phyloP scores from a whole-genome alignment of 2,113 vertebrate species.

The Barnardius zonarius region DNA sequence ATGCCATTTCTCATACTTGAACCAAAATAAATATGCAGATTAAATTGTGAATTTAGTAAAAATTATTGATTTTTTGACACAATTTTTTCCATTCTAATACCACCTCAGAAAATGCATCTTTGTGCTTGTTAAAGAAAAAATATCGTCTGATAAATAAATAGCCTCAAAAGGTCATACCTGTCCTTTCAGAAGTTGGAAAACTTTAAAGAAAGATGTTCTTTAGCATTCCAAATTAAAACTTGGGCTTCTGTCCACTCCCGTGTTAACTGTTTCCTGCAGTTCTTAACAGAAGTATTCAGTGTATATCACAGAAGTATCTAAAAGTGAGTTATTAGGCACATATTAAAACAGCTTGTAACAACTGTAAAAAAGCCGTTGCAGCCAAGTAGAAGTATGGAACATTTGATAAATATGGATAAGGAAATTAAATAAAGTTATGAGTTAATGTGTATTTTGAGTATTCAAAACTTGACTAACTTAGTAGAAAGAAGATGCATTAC shows the following conservation, averaged over 20 bases:
- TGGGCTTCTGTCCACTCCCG: not conserved
- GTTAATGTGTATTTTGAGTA: not conserved
- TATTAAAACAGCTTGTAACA: not conserved
- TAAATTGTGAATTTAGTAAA: not conserved
- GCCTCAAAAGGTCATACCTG: not conserved
- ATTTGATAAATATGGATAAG: not conserved
- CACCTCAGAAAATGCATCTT: not conserved
- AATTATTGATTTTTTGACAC: not conserved
- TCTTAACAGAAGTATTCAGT: not conserved
- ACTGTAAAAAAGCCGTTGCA: not conserved
- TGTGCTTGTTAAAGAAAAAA: not conserved
- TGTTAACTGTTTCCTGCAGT: not conserved
- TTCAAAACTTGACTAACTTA: not conserved
- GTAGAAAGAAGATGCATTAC: not conserved
- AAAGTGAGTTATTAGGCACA: not conserved
- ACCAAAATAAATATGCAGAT: not conserved
- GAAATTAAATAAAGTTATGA: not conserved
- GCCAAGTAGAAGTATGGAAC: not conserved
- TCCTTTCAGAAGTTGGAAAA: not conserved
- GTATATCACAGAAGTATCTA: not conserved
- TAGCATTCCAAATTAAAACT: not conserved
- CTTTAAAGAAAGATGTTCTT: not conserved
- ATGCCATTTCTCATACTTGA: not conserved
- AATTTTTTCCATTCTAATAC: not conserved
- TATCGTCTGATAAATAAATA: not conserved